Conservation (phyloP, 2,113 vertebrate genomes). For the Ailurus styani region DNA sequence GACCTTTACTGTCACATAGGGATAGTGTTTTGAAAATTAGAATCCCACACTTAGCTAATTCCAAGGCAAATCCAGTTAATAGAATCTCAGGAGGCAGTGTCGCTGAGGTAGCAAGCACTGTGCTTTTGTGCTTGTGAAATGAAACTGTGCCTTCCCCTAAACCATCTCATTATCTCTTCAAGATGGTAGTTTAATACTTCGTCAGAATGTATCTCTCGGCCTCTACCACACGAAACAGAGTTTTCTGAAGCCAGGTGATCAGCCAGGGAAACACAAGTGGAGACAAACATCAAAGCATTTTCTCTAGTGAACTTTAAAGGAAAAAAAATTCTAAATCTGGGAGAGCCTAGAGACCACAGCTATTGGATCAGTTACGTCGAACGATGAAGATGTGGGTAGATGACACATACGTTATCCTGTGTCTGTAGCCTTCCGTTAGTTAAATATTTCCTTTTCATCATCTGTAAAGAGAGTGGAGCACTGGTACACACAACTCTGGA, state of each 20-base stretch:
- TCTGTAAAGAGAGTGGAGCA: not conserved
- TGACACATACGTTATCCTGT: constrained; percentile 18
- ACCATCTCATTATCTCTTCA: constrained; percentile 38
- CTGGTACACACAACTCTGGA: constrained; percentile 42
- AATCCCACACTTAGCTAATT: not conserved
- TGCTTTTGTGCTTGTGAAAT: not conserved
- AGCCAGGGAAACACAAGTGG: not conserved
- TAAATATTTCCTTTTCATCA: constrained; percentile 57
- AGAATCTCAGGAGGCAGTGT: not conserved
- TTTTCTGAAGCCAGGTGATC: not conserved
- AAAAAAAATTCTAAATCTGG: not conserved
- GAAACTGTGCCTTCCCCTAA: not conserved
- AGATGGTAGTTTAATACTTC: constrained; percentile 25
- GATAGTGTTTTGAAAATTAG: not conserved
- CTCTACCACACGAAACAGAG: not conserved
- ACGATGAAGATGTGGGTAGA: constrained; percentile 60
- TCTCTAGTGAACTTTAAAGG: constrained; percentile 9
- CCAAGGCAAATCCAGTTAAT: constrained; percentile 1
- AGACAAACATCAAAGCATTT: not conserved
- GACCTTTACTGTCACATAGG: not conserved
- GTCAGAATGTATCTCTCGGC: not conserved
- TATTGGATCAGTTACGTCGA: constrained; percentile 38
- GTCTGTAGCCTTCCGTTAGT: constrained; percentile 24
- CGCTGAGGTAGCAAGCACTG: not conserved
- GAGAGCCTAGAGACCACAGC: constrained; percentile 27